Evolutionary conservation across 2,113 vertebrate genomes (phyloP).

Genomic region (Craseonycteris thonglongyai): DNA sequence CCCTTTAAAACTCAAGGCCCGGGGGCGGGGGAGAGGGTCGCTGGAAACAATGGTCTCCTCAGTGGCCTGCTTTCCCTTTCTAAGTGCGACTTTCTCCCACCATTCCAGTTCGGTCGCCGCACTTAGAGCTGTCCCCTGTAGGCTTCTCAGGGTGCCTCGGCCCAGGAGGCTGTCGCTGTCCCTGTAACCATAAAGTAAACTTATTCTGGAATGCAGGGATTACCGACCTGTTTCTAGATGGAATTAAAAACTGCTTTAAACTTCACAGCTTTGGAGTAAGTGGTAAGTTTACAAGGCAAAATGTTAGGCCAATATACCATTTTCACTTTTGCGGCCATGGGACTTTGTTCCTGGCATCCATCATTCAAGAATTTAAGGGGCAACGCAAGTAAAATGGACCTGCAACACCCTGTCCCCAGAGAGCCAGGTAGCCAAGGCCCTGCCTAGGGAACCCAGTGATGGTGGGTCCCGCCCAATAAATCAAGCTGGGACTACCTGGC

Average conservation of each 20-base stretch:
- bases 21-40: accelerated
- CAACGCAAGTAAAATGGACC: background rate
- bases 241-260: background rate
- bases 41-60: background rate
- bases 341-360: background rate
- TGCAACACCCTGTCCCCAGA: background rate
- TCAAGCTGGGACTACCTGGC: background rate
- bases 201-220: background rate
- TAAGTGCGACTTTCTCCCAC: background rate
- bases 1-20: background rate
- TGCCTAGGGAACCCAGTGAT: background rate
- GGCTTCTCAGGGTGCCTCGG: accelerated
- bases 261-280: background rate
- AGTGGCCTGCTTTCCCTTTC: background rate
- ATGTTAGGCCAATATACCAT: background rate
- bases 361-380: background rate
- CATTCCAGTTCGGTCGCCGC: too few species aligned
- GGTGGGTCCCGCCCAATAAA: background rate
- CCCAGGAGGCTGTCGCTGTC: background rate
- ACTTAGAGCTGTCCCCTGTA: too few species aligned
- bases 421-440: accelerated
- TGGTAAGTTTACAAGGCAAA: background rate
- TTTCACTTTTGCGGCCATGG: accelerated
- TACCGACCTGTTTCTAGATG: background rate
- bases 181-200: background rate